A percentile compares a stretch with the other conserved stretches of the same genome.
Evolutionary conservation across 2,888 invertebrate species (phyloP).

Genomic region (Polietes domitor): DNA sequence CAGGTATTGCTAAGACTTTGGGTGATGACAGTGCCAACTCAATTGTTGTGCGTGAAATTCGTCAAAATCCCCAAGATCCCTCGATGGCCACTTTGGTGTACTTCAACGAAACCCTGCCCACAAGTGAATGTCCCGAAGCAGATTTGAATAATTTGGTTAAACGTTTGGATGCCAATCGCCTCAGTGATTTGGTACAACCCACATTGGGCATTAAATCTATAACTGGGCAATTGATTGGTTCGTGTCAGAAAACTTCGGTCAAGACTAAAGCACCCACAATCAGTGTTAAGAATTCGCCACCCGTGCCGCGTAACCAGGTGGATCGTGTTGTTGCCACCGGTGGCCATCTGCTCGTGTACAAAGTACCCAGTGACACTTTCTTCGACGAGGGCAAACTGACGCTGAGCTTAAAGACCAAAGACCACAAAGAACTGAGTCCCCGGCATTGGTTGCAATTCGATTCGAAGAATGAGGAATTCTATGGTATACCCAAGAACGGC

Average conservation of each 20-base stretch:
- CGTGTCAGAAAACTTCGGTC: constrained; percentile 84
- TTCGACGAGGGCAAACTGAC: constrained; percentile 92
- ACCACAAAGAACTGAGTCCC: constrained; percentile 85
- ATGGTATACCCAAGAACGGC: constrained; percentile 88
- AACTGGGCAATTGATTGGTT: constrained; percentile 85
- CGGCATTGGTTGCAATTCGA: constrained; percentile 95
- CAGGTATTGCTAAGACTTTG: constrained; percentile 80
- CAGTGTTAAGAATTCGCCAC: constrained; percentile 86
- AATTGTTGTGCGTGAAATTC: constrained; percentile 79
- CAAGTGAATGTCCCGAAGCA: constrained; percentile 87
- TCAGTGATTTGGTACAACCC: constrained; percentile 85
- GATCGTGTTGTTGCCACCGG: constrained; percentile 91
- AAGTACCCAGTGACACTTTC: constrained; percentile 94
- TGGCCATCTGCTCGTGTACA: constrained; percentile 90
- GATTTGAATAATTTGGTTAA: constrained; percentile 85
- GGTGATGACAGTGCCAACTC: constrained; percentile 78
- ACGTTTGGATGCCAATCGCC: constrained; percentile 81
- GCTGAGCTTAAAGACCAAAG: constrained; percentile 87
- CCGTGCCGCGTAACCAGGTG: constrained; percentile 91
- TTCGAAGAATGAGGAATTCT: constrained; percentile 92
- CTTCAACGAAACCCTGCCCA: constrained; percentile 91
- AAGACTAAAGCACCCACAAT: constrained; percentile 82
- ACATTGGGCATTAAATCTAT: constrained; percentile 86
- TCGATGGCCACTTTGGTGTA: constrained; percentile 85
- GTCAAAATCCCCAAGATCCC: constrained; percentile 77